A percentile compares a stretch with the other conserved stretches of the same genome.
Evolutionary conservation across 2,888 invertebrate genomes (phyloP).

Genomic region (Lordiphosa andalusiaca): DNA sequence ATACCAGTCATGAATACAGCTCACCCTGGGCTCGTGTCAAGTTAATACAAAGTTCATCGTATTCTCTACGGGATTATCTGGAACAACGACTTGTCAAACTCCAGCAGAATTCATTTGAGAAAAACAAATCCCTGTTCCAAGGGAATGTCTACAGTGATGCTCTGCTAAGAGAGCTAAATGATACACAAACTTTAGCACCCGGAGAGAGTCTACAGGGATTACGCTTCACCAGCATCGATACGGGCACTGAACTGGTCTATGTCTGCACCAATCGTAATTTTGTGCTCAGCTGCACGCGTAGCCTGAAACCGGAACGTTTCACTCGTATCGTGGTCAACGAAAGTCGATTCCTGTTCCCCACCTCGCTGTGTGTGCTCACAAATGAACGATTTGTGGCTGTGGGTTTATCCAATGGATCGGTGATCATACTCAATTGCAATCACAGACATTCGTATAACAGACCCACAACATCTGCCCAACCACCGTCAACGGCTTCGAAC

Average conservation of each 20-base stretch:
- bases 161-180: slow-evolving; percentile 76
- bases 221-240: slow-evolving; percentile 77
- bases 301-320: slow-evolving; percentile 74
- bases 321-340: slow-evolving; percentile 73
- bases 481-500: slow-evolving; percentile 9
- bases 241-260: slow-evolving; percentile 73
- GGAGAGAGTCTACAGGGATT: slow-evolving; percentile 70
- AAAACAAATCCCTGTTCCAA: slow-evolving; percentile 78
- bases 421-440: slow-evolving; percentile 77
- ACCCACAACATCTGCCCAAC: slow-evolving; percentile 29
- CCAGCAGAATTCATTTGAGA: slow-evolving; percentile 72
- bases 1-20: slow-evolving; percentile 59
- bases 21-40: slow-evolving; percentile 80
- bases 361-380: slow-evolving; percentile 71
- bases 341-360: slow-evolving; percentile 77
- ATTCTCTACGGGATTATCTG: slow-evolving; percentile 73
- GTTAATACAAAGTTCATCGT: slow-evolving; percentile 77
- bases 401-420: slow-evolving; percentile 79
- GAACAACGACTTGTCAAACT: slow-evolving; percentile 58
- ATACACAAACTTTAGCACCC: slow-evolving; percentile 47
- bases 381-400: slow-evolving; percentile 76
- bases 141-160: slow-evolving; percentile 79
- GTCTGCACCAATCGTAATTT: slow-evolving; percentile 79
- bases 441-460: slow-evolving; percentile 46
- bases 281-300: slow-evolving; percentile 76